Conservation (phyloP, 2,797 vertebrate species). For the Pristis pectinata region DNA sequence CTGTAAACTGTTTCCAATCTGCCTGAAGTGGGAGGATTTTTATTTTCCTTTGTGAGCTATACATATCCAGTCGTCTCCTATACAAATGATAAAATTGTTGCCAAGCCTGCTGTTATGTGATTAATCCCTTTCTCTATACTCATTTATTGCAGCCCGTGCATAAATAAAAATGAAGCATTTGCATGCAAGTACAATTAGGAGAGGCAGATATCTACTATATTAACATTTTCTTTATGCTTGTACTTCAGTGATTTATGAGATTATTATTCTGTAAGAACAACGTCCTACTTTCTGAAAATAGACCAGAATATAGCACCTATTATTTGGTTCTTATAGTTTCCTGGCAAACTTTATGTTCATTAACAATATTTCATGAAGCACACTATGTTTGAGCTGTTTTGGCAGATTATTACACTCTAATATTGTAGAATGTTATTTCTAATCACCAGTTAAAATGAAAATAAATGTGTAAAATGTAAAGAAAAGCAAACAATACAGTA, state of each 20-base stretch:
- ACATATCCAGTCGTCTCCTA: not conserved
- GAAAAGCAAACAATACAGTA: not conserved
- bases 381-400: not conserved
- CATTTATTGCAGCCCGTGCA: not conserved
- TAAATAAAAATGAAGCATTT: not conserved
- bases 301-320: not conserved
- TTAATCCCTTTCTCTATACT: not conserved
- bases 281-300: not conserved
- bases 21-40: not conserved
- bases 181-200: not conserved
- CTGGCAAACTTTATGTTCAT: not conserved
- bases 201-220: slow-evolving; percentile 8
- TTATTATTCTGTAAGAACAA: not conserved
- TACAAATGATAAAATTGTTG: not conserved
- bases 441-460: not conserved
- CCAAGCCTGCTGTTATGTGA: not conserved
- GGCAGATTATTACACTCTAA: not conserved
- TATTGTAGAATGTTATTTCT: not conserved
- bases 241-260: not conserved
- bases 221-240: slow-evolving; percentile 1
- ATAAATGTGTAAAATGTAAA: not conserved
- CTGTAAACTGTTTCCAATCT: not conserved
- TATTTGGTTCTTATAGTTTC: not conserved
- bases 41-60: not conserved
- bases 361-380: not conserved